Percentiles rank a stretch among this genome's conserved stretches.
Conservation (phyloP, 1,140 invertebrate species). For the Zaprionus tsacasi region DNA sequence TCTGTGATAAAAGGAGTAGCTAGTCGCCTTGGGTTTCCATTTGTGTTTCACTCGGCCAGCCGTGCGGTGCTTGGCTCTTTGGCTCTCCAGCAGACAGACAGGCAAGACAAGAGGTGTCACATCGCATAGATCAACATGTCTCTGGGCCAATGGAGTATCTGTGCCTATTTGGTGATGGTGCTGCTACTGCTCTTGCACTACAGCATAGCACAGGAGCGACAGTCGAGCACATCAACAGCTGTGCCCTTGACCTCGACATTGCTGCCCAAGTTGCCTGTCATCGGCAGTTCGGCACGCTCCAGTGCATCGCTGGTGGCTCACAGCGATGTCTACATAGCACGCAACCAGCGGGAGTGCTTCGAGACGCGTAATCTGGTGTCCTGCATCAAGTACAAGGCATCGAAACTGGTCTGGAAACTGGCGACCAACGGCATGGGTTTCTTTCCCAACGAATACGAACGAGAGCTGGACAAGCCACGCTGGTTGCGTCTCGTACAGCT, state of each 20-base stretch:
- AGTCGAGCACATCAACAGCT: background rate
- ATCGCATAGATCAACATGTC: slow-evolving; percentile 20
- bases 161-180: slow-evolving; percentile 47
- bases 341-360: slow-evolving; percentile 75
- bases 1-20: slow-evolving; percentile 71
- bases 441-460: slow-evolving; percentile 77
- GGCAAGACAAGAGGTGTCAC: background rate
- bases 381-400: slow-evolving; percentile 79
- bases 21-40: slow-evolving; percentile 62
- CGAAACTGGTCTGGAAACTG: slow-evolving; percentile 76
- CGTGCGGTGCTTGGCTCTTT: slow-evolving; percentile 51
- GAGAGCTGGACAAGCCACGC: slow-evolving; percentile 53
- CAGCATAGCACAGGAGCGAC: slow-evolving; percentile 30
- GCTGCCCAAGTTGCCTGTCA: background rate
- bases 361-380: slow-evolving; percentile 75
- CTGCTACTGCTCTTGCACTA: slow-evolving; percentile 58
- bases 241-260: background rate
- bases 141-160: slow-evolving; percentile 38
- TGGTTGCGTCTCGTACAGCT: slow-evolving; percentile 70
- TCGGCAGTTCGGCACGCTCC: slow-evolving; percentile 1
- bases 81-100: background rate
- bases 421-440: slow-evolving; percentile 78
- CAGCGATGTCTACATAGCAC: slow-evolving; percentile 66
- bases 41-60: slow-evolving; percentile 66
- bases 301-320: slow-evolving; percentile 21